Conservation (phyloP, 2,797 vertebrate genomes). For the Rhinoraja longicauda region DNA sequence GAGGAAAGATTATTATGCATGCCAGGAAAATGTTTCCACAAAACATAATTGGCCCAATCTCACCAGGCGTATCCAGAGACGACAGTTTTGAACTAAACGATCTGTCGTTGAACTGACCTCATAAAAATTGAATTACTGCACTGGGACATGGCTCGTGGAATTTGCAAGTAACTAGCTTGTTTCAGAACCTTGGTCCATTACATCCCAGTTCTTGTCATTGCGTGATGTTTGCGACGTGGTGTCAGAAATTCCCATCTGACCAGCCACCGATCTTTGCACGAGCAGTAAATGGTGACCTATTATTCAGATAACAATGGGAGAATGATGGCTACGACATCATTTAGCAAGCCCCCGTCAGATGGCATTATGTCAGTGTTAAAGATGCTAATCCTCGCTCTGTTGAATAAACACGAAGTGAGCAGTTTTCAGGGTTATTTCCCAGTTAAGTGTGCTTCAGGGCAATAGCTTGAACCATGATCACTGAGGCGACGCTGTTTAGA, state of each 20-base stretch:
- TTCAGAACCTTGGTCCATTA: neutral
- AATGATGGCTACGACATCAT: neutral
- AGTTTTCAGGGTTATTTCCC: neutral
- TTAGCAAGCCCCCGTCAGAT: neutral
- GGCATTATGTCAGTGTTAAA: neutral
- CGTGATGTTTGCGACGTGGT: neutral
- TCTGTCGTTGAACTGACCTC: slow-evolving; percentile 7
- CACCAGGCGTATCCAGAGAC: neutral
- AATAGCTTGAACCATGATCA: neutral
- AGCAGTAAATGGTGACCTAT: slow-evolving; percentile 2
- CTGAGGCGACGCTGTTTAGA: neutral
- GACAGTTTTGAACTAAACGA: slow-evolving; percentile 1
- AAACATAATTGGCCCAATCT: neutral
- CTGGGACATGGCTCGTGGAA: neutral
- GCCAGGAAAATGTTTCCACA: slow-evolving; percentile 1
- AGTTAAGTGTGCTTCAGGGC: neutral
- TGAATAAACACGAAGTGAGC: neutral
- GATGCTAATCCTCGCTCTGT: neutral
- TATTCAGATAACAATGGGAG: neutral
- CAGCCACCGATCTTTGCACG: neutral
- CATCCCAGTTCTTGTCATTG: too few species aligned
- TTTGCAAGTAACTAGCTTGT: neutral
- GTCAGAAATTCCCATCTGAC: slow-evolving; percentile 9
- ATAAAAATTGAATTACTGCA: slow-evolving; percentile 24
- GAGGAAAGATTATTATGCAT: neutral